phyloP scores from a whole-genome alignment of 2,888 invertebrate genomes.

The Orgyia antiqua region DNA sequence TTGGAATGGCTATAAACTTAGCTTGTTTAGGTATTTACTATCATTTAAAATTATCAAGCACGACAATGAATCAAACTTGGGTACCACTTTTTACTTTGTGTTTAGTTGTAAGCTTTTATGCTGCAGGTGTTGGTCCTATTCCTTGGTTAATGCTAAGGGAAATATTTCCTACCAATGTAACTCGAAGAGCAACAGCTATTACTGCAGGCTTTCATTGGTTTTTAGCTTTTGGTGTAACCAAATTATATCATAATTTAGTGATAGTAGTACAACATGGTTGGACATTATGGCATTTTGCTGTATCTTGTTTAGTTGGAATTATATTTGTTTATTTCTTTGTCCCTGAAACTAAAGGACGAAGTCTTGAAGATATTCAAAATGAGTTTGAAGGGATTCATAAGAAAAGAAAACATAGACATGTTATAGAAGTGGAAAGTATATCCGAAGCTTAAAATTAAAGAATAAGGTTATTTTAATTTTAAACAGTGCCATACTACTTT shows the following conservation, averaged over 20 bases:
- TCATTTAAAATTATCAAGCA: conserved; percentile 45
- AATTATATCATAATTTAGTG: conserved; percentile 79
- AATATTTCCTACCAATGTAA: conserved; percentile 81
- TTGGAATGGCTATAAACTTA: conserved; percentile 75
- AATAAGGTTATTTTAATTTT: conserved; percentile 4
- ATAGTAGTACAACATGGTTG: conserved; percentile 75
- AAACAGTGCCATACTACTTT: no score
- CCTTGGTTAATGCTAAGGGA: conserved; percentile 85
- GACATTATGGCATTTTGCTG: conserved; percentile 82
- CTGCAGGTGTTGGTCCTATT: conserved; percentile 83
- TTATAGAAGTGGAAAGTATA: conserved; percentile 63
- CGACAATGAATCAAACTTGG: conserved; percentile 52
- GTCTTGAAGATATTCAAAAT: conserved; percentile 73
- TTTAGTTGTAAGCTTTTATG: conserved; percentile 79
- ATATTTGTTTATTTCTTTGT: conserved; percentile 81
- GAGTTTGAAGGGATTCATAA: conserved; percentile 69
- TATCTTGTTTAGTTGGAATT: conserved; percentile 76
- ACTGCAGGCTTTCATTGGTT: conserved; percentile 84
- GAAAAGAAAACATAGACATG: conserved; percentile 59
- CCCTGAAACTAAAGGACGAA: conserved; percentile 83
- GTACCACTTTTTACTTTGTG: conserved; percentile 77
- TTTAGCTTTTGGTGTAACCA: conserved; percentile 81
- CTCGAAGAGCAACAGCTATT: conserved; percentile 81
- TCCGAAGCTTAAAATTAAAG: conserved; percentile 39
- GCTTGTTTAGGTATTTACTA: conserved; percentile 70